A percentile compares a stretch with the other conserved stretches of the same genome.
phyloP scores from a whole-genome alignment of 1,140 invertebrate genomes.

The Aleiodes sp. region DNA sequence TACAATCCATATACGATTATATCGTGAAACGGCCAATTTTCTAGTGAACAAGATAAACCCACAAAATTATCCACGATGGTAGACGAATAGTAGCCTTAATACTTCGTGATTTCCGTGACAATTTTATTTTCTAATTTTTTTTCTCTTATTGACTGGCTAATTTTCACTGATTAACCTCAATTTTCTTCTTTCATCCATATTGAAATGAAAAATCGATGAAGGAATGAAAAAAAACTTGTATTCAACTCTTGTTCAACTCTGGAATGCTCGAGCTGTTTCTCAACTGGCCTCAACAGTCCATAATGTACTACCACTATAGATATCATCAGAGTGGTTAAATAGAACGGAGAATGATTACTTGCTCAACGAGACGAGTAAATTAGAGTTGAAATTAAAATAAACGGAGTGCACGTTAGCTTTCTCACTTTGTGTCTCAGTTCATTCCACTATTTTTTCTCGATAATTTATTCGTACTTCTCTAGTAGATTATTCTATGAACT shows the following conservation, averaged over 20 bases:
- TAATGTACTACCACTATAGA: conserved; percentile 1
- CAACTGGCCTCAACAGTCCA: neutral
- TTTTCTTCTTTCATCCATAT: neutral
- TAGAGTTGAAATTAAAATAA: conserved; percentile 27
- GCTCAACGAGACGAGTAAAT: conserved; percentile 23
- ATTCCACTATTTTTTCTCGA: neutral
- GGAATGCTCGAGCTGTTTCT: neutral
- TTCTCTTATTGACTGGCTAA: neutral
- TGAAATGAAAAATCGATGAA: neutral
- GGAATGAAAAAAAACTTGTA: neutral
- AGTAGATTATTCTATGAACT: too few relatives aligned
- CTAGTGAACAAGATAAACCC: neutral
- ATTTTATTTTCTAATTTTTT: neutral
- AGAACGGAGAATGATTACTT: conserved; percentile 16
- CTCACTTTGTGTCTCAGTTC: neutral
- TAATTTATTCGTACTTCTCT: neutral
- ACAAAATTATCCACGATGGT: neutral
- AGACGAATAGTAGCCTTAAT: neutral
- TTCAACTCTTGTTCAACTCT: neutral
- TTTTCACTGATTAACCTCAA: neutral
- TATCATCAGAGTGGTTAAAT: conserved; percentile 22
- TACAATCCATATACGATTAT: neutral
- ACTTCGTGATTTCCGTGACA: neutral
- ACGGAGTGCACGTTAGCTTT: conserved; percentile 8
- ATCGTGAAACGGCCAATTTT: conserved; percentile 10